Evolutionary conservation across 2,888 invertebrate genomes (phyloP).

Genomic region (Eilema sororculum): DNA sequence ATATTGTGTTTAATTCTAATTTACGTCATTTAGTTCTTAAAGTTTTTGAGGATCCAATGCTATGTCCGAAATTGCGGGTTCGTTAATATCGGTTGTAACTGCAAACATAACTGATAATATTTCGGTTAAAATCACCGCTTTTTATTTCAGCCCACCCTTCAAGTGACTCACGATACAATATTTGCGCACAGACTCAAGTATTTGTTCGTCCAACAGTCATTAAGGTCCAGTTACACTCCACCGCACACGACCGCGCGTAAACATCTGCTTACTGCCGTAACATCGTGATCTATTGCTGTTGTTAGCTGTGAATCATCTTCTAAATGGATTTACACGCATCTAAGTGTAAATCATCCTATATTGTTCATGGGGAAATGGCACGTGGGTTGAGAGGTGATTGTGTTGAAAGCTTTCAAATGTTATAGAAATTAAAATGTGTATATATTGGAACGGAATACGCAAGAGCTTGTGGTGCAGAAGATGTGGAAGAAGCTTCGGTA

Average conservation of each 20-base stretch:
- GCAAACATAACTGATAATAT: too few relatives aligned
- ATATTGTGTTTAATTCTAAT: too few relatives aligned
- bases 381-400: background rate
- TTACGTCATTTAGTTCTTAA: too few relatives aligned
- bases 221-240: constrained; percentile 39
- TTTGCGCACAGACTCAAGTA: constrained; percentile 11
- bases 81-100: too few relatives aligned
- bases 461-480: too few relatives aligned
- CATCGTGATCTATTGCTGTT: constrained; percentile 38
- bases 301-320: constrained; percentile 34
- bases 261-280: constrained; percentile 29
- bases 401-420: background rate
- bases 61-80: too few relatives aligned
- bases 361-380: background rate
- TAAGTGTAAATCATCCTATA: background rate
- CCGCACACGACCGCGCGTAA: constrained; percentile 20
- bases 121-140: background rate
- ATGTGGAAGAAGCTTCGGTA: too few relatives aligned
- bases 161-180: constrained; percentile 11
- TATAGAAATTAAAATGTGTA: too few relatives aligned
- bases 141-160: too few relatives aligned
- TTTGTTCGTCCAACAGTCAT: constrained; percentile 29
- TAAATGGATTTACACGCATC: constrained; percentile 22
- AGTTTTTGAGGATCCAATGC: too few relatives aligned
- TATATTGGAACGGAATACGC: too few relatives aligned